Evolutionary conservation across 2,888 invertebrate species (phyloP).

Genomic region (Blastobasis lacticolella): DNA sequence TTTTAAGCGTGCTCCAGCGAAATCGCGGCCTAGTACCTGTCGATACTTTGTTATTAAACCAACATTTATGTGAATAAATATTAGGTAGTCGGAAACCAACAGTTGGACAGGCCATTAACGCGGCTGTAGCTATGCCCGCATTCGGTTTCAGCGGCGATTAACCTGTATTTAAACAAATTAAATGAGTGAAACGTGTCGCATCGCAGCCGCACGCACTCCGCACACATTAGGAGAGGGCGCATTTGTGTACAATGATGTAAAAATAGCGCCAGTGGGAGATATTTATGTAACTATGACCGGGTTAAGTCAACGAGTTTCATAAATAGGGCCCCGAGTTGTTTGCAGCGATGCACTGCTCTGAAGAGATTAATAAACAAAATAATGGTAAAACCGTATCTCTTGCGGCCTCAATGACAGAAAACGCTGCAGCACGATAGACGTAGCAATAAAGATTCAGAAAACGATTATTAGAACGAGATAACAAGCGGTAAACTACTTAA

Average conservation of each 20-base stretch:
- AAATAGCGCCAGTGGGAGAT: constrained; percentile 61
- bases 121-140: no score
- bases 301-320: constrained; percentile 55
- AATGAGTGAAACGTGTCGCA: constrained; percentile 19
- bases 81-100: no score
- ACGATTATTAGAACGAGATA: constrained; percentile 7
- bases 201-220: constrained; percentile 34
- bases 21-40: no score
- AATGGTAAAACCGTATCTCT: background rate
- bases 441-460: constrained; percentile 2
- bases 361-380: constrained; percentile 8
- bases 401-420: no score
- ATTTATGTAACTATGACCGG: constrained; percentile 68
- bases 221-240: constrained; percentile 29
- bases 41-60: no score
- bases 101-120: no score
- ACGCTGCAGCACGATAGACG: background rate
- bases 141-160: no score
- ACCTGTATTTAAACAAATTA: constrained; percentile 6
- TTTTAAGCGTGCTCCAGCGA: no score
- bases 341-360: constrained; percentile 26
- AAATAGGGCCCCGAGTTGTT: constrained; percentile 36
- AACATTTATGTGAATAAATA: no score
- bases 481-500: constrained; percentile 11
- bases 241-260: constrained; percentile 50